A percentile compares a stretch with the other conserved stretches of the same genome.
Conservation (phyloP, 2,888 invertebrate species). For the Tenthredo livida region DNA sequence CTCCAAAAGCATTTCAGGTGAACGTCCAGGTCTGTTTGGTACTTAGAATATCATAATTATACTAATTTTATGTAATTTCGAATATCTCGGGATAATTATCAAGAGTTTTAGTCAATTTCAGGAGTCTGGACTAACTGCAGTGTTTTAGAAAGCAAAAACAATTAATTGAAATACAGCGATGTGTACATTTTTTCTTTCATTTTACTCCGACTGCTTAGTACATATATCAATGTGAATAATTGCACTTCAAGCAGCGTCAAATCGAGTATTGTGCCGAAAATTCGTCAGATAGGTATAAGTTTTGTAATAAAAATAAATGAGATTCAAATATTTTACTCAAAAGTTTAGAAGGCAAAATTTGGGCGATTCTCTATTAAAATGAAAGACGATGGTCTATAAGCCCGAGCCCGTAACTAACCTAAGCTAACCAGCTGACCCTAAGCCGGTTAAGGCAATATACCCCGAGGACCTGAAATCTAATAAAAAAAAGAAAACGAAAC, state of each 20-base stretch:
- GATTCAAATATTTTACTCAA: background rate
- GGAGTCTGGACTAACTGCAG: background rate
- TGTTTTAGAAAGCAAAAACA: background rate
- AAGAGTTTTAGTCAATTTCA: background rate
- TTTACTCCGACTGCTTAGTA: too few species aligned
- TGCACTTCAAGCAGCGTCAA: too few species aligned
- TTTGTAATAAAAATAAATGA: background rate
- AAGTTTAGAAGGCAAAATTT: background rate
- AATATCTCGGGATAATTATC: background rate
- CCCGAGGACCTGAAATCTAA: conserved; percentile 14
- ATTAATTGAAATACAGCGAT: too few species aligned
- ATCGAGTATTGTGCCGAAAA: too few species aligned
- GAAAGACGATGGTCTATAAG: conserved; percentile 6
- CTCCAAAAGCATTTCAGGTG: background rate
- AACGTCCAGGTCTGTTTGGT: background rate
- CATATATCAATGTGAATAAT: too few species aligned
- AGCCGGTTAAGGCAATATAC: conserved; percentile 41
- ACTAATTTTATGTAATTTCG: background rate
- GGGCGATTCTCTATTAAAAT: conserved; percentile 8
- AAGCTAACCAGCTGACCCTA: conserved; percentile 42
- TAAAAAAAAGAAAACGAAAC: background rate
- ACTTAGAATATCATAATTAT: background rate
- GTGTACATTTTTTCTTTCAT: too few species aligned
- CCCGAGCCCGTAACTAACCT: conserved; percentile 48
- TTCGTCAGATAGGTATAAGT: background rate